Base-by-base conservation (phyloP, 2,888 invertebrate genomes). In the Zele albiditarsus region DNA sequence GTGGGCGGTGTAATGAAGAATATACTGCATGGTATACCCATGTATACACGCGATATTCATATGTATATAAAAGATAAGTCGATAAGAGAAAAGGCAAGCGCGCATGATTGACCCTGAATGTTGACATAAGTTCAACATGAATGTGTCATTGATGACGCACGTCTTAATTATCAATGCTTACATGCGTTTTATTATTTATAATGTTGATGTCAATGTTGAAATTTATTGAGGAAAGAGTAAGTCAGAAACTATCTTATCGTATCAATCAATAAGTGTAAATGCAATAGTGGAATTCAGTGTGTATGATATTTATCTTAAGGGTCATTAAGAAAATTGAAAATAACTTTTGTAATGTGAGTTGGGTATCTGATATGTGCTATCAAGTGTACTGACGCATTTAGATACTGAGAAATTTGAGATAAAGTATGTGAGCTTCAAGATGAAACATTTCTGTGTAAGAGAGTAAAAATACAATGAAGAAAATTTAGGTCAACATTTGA, bases 41-140 rank as follows among this genome's bases (percentile, higher is more conserved):
- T 63, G 25, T 25, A 63, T 23, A 63, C 8, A 38, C 20, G 63
- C 33, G 20, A 63, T 20, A 63, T 63, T 2, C 33, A 63, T 38
- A 63, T 33, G 31, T 63, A 16, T 31, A 63, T 25, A 23, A 58
- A 25, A 25, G 58, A 38, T 65, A n/a, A 67, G 25, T 67, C 46
- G 66, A 67, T 67, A 67, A 67, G 8, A 46, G 23, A 60, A 60
- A 60, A 28, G n/a, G 60, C n/a, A 12, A 12, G 28, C 16, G 28
- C 28, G 42, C 27, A 46, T 67, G 16, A 60, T 46, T 67, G 66
- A 67, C 66, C 66, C 42, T 67, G 66, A 67, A 42, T 49, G 66
- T 67, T 49, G 12, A 20, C 31, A 63, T 63, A 12, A 23, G 31
- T 38, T n/a, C 10, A 38, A 23, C 38, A 20, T 20, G 33, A 38